Percentiles rank a stretch among this genome's conserved stretches.
phyloP scores from a whole-genome alignment of 1,140 invertebrate genomes.

The Apis laboriosa region DNA sequence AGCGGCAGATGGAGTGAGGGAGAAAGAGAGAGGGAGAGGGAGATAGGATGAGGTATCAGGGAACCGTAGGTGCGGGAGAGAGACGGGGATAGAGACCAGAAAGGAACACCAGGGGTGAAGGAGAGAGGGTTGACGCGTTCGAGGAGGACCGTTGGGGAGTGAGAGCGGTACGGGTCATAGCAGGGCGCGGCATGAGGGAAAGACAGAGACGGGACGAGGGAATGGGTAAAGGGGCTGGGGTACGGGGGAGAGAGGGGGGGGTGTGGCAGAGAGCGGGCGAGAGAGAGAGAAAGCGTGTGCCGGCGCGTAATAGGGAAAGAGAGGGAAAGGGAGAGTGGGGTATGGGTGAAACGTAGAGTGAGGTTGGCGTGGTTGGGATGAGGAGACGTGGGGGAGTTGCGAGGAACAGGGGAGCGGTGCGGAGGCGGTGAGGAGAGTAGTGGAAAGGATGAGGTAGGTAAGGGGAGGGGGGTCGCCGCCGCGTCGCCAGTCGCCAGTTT shows the following conservation, averaged over 20 bases:
- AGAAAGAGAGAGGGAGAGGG: conserved; percentile 24
- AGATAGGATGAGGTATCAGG: conserved; percentile 1
- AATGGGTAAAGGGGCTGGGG: conserved; percentile 24
- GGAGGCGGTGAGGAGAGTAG: conserved; percentile 71
- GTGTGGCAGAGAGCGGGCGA: conserved; percentile 53
- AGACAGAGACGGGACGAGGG: conserved; percentile 21
- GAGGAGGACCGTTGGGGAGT: conserved; percentile 63
- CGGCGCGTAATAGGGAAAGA: conserved; percentile 46
- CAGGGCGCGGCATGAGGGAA: conserved; percentile 50
- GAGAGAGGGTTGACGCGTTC: conserved; percentile 61
- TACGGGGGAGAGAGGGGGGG: conserved; percentile 6
- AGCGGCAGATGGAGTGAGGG: conserved; percentile 7
- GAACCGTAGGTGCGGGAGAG: not conserved
- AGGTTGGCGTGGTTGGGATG: conserved; percentile 57
- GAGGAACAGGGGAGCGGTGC: conserved; percentile 33
- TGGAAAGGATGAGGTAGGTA: conserved; percentile 70
- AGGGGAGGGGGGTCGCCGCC: conserved; percentile 72
- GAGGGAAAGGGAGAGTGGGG: conserved; percentile 51
- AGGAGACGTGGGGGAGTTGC: conserved; percentile 47
- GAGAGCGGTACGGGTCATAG: conserved; percentile 60
- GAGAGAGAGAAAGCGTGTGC: conserved; percentile 52
- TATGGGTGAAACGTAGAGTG: conserved; percentile 59
- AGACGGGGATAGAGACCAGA: conserved; percentile 25
- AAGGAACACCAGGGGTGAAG: conserved; percentile 51
- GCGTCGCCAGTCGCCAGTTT: conserved; percentile 79